A percentile compares a stretch with the other conserved stretches of the same genome.
Evolutionary conservation across 2,888 invertebrate genomes (phyloP).

Genomic region (Cyrtodaria siliqua): DNA sequence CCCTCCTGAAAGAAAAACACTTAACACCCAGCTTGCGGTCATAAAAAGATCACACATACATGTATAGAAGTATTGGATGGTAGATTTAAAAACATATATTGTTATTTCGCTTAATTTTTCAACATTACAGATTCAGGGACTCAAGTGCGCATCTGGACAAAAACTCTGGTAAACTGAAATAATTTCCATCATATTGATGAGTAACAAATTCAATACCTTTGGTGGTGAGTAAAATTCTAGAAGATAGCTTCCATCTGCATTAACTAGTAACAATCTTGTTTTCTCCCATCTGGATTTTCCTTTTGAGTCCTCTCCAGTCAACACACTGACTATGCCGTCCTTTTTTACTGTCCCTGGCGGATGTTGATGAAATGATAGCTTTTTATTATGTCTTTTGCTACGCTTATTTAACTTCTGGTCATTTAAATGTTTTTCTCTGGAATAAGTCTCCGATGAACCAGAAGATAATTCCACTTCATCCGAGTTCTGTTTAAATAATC

Average conservation of each 20-base stretch:
- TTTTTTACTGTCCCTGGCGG: conserved; percentile 87
- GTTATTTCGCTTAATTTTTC: no score
- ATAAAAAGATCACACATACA: no score
- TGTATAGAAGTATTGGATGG: no score
- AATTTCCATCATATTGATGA: no score
- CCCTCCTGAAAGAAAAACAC: no score
- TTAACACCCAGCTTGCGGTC: no score
- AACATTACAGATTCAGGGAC: no score
- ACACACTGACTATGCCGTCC: conserved; percentile 96
- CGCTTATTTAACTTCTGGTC: conserved; percentile 68
- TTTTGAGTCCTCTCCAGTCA: conserved; percentile 93
- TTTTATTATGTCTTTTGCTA: conserved; percentile 61
- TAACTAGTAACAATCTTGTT: conserved; percentile 95
- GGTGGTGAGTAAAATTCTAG: conserved; percentile 98
- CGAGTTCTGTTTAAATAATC: conserved; percentile 95
- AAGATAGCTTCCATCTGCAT: conserved; percentile 96
- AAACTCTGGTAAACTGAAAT: no score
- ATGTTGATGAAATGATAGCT: conserved; percentile 44
- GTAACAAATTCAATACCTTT: conserved; percentile 88
- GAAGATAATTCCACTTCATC: conserved; percentile 91
- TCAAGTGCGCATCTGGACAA: no score
- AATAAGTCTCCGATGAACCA: conserved; percentile 62
- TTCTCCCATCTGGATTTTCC: conserved; percentile 97
- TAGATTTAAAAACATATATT: no score
- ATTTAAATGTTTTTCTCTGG: conserved; percentile 69